Evolutionary conservation across 2,113 vertebrate species (phyloP).

Genomic region (Elephas maximus): DNA sequence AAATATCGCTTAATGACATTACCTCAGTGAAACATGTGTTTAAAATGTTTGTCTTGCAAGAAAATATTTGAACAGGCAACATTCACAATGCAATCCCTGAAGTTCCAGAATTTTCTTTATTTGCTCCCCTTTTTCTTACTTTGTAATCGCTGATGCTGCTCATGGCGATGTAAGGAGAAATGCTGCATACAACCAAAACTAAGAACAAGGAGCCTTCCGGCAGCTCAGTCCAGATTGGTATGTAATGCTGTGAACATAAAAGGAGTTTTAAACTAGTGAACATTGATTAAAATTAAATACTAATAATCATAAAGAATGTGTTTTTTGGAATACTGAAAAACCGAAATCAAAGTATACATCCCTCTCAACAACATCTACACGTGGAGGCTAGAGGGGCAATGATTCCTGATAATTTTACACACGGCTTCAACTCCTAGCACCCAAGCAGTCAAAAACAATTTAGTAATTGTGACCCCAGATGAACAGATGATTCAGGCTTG

Average conservation of each 20-base stretch:
- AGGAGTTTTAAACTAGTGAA: not conserved
- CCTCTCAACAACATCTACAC: not conserved
- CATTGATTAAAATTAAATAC: not conserved
- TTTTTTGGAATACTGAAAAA: not conserved
- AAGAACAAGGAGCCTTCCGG: not conserved
- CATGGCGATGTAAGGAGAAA: slow-evolving; percentile 93
- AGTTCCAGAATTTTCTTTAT: not conserved
- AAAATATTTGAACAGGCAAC: not conserved
- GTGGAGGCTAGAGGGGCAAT: not conserved
- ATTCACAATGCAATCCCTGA: not conserved
- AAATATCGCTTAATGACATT: not conserved
- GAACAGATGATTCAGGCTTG: not conserved
- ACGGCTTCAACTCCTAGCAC: not conserved
- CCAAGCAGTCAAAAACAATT: not conserved
- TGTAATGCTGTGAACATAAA: not conserved
- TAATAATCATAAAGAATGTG: not conserved
- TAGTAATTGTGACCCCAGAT: not conserved
- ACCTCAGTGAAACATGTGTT: not conserved
- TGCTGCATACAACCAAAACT: slow-evolving; percentile 55
- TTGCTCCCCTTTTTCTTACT: slow-evolving; percentile 80
- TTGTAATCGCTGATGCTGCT: slow-evolving; percentile 92
- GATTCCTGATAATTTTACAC: not conserved
- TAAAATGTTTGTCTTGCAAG: not conserved
- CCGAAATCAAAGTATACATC: not conserved
- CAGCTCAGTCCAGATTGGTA: rapidly evolving